A percentile compares a stretch with the other conserved stretches of the same genome.
Evolutionary conservation across 1,140 invertebrate species (phyloP).

Genomic region (Hetaerina americana): DNA sequence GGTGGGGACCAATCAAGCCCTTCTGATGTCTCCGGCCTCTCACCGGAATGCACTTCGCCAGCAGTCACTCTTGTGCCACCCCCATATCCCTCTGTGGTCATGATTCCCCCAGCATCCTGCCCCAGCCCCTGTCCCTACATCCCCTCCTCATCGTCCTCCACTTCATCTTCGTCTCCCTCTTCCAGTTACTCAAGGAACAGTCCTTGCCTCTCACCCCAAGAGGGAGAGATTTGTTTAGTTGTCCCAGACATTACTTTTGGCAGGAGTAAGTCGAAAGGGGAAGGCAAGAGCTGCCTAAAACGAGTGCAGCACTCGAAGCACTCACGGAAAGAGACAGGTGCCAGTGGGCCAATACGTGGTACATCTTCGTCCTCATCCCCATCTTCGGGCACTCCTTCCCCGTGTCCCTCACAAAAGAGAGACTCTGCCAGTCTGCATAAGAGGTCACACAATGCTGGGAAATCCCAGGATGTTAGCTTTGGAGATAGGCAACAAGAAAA

Average conservation of each 20-base stretch:
- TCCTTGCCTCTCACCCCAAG: not conserved
- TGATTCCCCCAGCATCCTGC: not conserved
- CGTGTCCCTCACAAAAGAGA: not conserved
- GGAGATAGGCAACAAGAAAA: not conserved
- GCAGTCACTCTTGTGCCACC: slow-evolving; percentile 20
- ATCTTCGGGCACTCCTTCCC: not conserved
- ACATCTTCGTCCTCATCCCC: not conserved
- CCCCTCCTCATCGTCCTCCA: not conserved
- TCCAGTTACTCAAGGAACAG: not conserved
- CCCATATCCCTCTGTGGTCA: slow-evolving; percentile 11
- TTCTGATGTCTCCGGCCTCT: slow-evolving; percentile 11
- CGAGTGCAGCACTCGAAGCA: not conserved
- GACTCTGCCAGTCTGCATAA: too few relatives aligned
- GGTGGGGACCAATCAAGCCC: slow-evolving; percentile 1
- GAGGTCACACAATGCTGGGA: not conserved
- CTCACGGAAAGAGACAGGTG: not conserved
- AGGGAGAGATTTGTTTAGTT: not conserved
- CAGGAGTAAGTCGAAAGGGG: not conserved
- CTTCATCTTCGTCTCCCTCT: not conserved
- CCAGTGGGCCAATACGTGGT: not conserved
- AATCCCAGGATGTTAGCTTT: not conserved
- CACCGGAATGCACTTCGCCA: slow-evolving; percentile 17
- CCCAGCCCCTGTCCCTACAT: not conserved
- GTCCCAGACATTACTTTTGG: not conserved
- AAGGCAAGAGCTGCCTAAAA: not conserved